Evolutionary conservation across 2,113 vertebrate genomes (phyloP), one percentile per base, ranked within the genome.

Genomic region (Thamnaconus septentrionalis): DNA sequence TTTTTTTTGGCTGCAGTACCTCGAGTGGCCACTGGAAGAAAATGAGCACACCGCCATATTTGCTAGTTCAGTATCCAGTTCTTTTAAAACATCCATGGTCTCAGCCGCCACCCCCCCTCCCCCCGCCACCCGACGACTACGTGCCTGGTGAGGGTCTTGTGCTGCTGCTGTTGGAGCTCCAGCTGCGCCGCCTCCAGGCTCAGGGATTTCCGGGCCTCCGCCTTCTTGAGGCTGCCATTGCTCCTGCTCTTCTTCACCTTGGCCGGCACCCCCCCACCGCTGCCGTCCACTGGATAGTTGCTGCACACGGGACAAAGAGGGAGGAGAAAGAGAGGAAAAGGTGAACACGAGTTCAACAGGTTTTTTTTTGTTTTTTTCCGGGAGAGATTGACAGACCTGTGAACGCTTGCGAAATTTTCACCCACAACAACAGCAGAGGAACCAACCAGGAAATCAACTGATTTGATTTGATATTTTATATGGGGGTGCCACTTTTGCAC

Each of bases 101-200:
- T n/a, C n/a, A n/a, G n/a, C n/a, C n/a, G n/a, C n/a, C n/a, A n/a
- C n/a, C n/a, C n/a, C n/a, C n/a, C n/a, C n/a, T n/a, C n/a, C n/a
- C n/a, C n/a, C n/a, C n/a, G n/a, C 1, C 69, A 91, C 89, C 88
- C 84, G 77, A 80, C 7, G 4, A 82, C 52, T 3, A 39, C 64
- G 73, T 76, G 83, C 64, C 75, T 82, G 65, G 55, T 61, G 42
- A 85, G 61, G 64, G 73, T 71, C 63, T 80, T 89, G 53, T 61
- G 74, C 50, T n/a, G 69, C 2, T 11, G 69, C 2, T 84, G 82
- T 61, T 90, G 82, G 53, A 84, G 8, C 61, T 75, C 85, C 0
- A 87, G 79, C 77, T 84, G 87, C 5, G 77, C 71, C 1, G 93
- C 91, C 69, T 95, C 93, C 66, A 95, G 63, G 70, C 93, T 96